A percentile compares a stretch with the other conserved stretches of the same genome.
These are phyloP conservation scores for Melospiza melodia DNA, from an alignment of 2,113 vertebrate species.

Conservation along the genomic window DNA sequence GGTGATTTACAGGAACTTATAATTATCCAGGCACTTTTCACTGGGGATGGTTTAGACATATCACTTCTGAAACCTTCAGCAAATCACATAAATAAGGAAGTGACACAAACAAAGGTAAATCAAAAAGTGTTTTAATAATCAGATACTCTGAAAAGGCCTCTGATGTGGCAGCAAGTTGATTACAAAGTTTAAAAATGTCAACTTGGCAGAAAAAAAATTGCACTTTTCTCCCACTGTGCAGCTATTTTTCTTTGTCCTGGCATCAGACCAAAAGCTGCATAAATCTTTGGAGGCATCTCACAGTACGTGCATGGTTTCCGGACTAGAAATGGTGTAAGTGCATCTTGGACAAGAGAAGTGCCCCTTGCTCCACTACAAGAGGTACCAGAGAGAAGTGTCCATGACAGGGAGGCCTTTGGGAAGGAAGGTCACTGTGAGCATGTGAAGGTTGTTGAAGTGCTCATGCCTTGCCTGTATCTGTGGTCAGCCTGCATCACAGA, in stretches of 20 bases:
- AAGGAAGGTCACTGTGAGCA: neutral
- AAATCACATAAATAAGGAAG: constrained; percentile 8
- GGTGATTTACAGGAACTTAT: neutral
- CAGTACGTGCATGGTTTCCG: neutral
- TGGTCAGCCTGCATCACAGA: neutral
- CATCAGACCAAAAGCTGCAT: neutral
- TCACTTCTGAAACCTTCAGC: neutral
- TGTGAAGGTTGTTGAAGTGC: neutral
- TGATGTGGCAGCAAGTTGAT: neutral
- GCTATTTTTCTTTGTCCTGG: neutral
- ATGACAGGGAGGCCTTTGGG: neutral
- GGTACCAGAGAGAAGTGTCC: neutral
- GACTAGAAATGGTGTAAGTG: neutral
- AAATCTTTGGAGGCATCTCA: neutral
- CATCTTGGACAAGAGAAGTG: neutral
- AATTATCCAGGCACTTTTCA: constrained; percentile 3
- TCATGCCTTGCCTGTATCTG: neutral
- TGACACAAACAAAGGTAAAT: neutral
- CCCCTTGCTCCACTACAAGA: neutral
- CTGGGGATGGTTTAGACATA: neutral
- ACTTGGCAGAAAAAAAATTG: neutral
- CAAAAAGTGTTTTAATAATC: neutral
- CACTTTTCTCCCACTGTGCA: neutral
- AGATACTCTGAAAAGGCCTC: neutral
- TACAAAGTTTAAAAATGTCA: constrained; percentile 5